A percentile compares a stretch with the other conserved stretches of the same genome.
Conservation (phyloP, 1,140 invertebrate genomes). For the Euura lappo region DNA sequence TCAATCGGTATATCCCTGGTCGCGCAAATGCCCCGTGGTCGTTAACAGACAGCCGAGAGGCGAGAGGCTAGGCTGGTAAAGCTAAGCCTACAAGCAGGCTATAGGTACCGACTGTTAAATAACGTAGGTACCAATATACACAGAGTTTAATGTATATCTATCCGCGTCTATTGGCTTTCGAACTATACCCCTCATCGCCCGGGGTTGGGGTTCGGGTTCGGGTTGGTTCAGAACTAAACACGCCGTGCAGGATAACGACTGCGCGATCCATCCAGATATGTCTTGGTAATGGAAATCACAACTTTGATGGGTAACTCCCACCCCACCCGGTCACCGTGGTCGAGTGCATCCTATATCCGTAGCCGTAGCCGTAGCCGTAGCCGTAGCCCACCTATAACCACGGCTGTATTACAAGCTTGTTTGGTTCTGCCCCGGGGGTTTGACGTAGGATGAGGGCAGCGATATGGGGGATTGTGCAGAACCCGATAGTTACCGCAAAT, state of each 20-base stretch:
- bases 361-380: no score
- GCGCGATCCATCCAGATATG: background rate
- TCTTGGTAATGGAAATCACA: constrained; percentile 7
- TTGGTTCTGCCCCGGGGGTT: background rate
- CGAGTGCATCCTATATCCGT: background rate
- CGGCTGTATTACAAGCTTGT: constrained; percentile 6
- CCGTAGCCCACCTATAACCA: background rate
- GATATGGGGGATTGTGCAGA: background rate
- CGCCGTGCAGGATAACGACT: background rate
- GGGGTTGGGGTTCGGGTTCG: background rate
- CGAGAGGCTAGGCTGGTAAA: background rate
- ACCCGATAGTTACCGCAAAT: constrained; percentile 3
- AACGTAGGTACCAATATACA: background rate
- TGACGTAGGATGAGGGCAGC: background rate
- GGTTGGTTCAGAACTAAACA: background rate
- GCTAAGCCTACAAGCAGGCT: background rate
- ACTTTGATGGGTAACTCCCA: background rate
- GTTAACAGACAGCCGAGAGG: background rate
- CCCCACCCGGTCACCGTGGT: background rate
- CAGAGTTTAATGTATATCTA: background rate
- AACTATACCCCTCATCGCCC: background rate
- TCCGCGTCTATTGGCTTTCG: background rate
- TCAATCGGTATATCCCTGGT: no score
- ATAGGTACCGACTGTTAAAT: background rate
- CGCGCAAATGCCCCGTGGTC: background rate